Evolutionary conservation across 2,113 vertebrate species (phyloP), one percentile per base, ranked within the genome.

Genomic region (Chlamydotis undulata): DNA sequence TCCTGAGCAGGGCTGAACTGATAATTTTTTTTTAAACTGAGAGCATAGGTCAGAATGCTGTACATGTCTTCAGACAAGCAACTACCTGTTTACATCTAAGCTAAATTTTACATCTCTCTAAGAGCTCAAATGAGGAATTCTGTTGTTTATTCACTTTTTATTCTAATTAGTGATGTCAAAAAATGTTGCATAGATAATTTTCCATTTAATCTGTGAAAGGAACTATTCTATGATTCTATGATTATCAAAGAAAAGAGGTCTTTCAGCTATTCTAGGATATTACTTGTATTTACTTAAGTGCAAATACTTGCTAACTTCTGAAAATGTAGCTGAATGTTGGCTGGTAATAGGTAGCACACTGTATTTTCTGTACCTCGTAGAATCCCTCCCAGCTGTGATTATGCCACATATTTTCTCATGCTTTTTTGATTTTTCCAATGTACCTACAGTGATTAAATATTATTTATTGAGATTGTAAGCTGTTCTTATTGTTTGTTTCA

Each of bases 381-480:
- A 92, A 55, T 94, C 28, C 69, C 16, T 81, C 91, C 39, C 23
- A 86, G 4, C 35, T 81, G 64, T 59, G 83, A 89, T 61, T 92
- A 81, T 63, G n/a, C 21, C 31, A 77, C 10, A 0, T 41, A 86
- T 71, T 91, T 92, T 93, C 56, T 61, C 23, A 33, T 11, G 15
- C 4, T 89, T 6, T 92, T 90, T 87, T 94, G 52, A 95, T 84
- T 60, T 89, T 91, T 92, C 31, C 47, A 81, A 49, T 47, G 15
- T 64, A 74, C 33, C 56, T 87, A 70, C 43, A 71, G 80, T 69
- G 89, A 83, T 82, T 68, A 94, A 91, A 91, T 75, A 35, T 37
- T 81, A 68, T 92, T 87, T 95, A 73, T 65, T 87, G 60, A 91
- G 56, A 60, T 49, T 73, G 33, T 79, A 83, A 89, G 78, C 39